Conservation (phyloP, 2,113 vertebrate genomes). For the Falcunculus frontatus region DNA sequence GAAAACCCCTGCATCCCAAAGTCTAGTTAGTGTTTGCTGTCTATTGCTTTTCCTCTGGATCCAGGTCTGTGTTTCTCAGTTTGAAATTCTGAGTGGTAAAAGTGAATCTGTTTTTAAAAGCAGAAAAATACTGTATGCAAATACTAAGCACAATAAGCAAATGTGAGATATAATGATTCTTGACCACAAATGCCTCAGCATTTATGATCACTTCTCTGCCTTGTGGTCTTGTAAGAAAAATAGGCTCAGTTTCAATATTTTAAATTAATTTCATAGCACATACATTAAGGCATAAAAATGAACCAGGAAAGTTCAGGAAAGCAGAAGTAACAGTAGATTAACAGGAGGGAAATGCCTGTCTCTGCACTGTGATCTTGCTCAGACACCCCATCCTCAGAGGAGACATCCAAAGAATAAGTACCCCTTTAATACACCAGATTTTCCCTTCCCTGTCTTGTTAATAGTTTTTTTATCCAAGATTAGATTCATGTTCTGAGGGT, state of each 20-base stretch:
- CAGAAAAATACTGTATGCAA: background rate
- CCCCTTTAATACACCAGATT: background rate
- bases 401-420: background rate
- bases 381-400: background rate
- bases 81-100: conserved; percentile 13
- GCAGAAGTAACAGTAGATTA: background rate
- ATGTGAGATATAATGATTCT: background rate
- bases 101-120: background rate
- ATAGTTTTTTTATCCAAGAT: background rate
- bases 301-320: background rate
- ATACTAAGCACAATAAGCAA: background rate
- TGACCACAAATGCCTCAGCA: background rate
- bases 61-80: conserved; percentile 14
- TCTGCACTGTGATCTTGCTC: background rate
- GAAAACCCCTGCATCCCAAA: background rate
- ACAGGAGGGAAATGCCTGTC: background rate
- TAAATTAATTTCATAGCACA: background rate
- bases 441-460: background rate
- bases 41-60: conserved; percentile 2
- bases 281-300: background rate
- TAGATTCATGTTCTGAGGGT: background rate
- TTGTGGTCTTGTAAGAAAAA: background rate
- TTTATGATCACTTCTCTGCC: background rate
- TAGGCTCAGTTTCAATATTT: background rate
- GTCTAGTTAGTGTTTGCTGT: conserved; percentile 1